A percentile compares a stretch with the other conserved stretches of the same genome.
Evolutionary conservation across 2,888 invertebrate genomes (phyloP).

Genomic region (Aethes cnicana): DNA sequence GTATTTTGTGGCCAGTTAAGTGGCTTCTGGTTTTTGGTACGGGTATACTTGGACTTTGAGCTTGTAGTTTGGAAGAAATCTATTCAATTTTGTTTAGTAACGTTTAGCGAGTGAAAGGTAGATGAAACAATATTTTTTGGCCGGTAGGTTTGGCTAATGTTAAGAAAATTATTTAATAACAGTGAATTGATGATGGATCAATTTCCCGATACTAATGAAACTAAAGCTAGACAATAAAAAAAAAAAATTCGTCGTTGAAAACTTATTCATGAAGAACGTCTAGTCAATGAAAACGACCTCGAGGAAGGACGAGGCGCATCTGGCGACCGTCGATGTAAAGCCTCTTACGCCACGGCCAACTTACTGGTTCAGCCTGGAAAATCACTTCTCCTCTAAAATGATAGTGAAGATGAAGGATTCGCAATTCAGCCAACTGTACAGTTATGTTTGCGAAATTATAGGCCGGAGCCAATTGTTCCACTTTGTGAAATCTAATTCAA

Average conservation of each 20-base stretch:
- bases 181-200: too few species aligned
- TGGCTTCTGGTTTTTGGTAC: too few species aligned
- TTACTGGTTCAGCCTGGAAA: constrained; percentile 2
- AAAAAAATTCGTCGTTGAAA: background rate
- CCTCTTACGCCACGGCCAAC: constrained; percentile 6
- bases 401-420: background rate
- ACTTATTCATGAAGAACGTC: constrained; percentile 25
- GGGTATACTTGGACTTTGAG: too few species aligned
- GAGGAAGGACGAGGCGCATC: constrained; percentile 16
- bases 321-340: constrained; percentile 10
- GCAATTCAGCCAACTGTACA: constrained; percentile 3
- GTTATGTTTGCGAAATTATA: constrained; percentile 23
- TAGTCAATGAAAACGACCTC: constrained; percentile 29
- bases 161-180: too few species aligned
- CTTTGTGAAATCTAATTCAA: constrained; percentile 35
- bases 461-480: constrained; percentile 38
- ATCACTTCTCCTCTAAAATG: background rate
- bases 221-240: too few species aligned
- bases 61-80: too few species aligned
- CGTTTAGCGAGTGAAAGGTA: too few species aligned
- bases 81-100: too few species aligned
- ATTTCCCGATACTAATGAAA: too few species aligned
- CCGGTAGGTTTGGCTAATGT: too few species aligned
- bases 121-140: too few species aligned
- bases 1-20: constrained; percentile 1